phyloP scores from a whole-genome alignment of 2,888 invertebrate species.

The Pimpla rufipes region DNA sequence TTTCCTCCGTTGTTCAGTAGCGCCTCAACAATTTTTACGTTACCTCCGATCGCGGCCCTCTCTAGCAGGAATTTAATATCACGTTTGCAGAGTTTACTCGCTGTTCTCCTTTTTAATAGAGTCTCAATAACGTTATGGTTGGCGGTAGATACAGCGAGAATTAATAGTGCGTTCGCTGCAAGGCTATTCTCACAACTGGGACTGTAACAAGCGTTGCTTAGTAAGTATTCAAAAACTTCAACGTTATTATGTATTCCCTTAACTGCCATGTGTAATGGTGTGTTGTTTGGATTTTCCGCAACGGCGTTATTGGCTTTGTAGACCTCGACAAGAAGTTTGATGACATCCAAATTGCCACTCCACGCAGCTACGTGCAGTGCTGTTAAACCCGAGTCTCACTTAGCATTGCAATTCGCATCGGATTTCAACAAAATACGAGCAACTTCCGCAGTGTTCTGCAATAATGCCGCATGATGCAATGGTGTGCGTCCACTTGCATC shows the following conservation, averaged over 20 bases:
- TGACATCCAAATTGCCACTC: not conserved
- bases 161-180: too few relatives aligned
- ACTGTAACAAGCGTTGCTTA: not conserved
- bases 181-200: not conserved
- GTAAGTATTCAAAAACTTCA: not conserved
- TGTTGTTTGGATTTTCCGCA: not conserved
- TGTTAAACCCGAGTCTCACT: not conserved
- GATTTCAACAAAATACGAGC: not conserved
- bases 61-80: not conserved
- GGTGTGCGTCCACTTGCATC: not conserved
- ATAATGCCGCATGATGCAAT: not conserved
- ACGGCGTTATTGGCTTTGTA: not conserved
- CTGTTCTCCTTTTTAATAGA: too few relatives aligned
- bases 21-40: not conserved
- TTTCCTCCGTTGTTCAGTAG: not conserved
- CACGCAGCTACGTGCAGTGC: not conserved
- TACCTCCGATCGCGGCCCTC: not conserved
- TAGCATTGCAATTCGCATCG: not conserved
- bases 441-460: not conserved
- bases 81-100: not conserved
- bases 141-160: too few relatives aligned
- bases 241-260: not conserved
- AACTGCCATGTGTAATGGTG: not conserved
- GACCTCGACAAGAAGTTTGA: slow-evolving; percentile 4
- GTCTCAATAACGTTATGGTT: too few relatives aligned